Base-by-base conservation (phyloP, 1,140 invertebrate species). In the silkworm (Bombyx mori) region DNA sequence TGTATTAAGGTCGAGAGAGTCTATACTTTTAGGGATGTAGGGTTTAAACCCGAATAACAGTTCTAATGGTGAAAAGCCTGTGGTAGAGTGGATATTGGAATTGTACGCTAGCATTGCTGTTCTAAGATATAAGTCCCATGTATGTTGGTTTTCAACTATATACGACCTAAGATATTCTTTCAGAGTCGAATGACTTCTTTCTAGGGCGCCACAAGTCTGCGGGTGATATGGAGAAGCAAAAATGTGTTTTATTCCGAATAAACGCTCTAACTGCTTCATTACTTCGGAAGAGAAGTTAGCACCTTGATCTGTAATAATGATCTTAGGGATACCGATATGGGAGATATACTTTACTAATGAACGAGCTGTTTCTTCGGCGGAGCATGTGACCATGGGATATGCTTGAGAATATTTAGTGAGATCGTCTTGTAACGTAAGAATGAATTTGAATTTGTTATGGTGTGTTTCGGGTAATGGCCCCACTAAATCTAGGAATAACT, bases 11-110 rank as follows among this genome's bases (percentile, higher is more conserved):
- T 8, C 9, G 10, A n/a, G 50, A 12, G 54, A 43, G 22, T 52
- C 52, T 42, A 60, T 6, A 18, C 50, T 54, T 26, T 18, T 62
- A 35, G 73, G 73, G 47, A 71, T 58, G 6, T 6, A n/a, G 42
- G 76, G 62, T 60, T 68, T 60, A n/a, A 67, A 46, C 46, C 69
- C 77, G 48, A 73, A 79, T 18, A 81, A 44, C 51, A 79, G 58
- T 59, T 79, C 67, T 52, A 66, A 64, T 6, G 69, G 73, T 1
- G 65, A 66, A 43, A 63, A 79, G 9, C 9, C 10, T 12, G 57
- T 58, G 1, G 57, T 58, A 46, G 9, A 45, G n/a, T 58, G 57
- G 7, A 52, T 52, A 43, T 57, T 68, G 9, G 70, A 77, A 56
- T 82, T 73, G 49, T 73, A 73, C 18, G 65, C 12, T 56, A 71